phyloP scores from a whole-genome alignment of 2,888 invertebrate genomes.

The Platypus cylindrus region DNA sequence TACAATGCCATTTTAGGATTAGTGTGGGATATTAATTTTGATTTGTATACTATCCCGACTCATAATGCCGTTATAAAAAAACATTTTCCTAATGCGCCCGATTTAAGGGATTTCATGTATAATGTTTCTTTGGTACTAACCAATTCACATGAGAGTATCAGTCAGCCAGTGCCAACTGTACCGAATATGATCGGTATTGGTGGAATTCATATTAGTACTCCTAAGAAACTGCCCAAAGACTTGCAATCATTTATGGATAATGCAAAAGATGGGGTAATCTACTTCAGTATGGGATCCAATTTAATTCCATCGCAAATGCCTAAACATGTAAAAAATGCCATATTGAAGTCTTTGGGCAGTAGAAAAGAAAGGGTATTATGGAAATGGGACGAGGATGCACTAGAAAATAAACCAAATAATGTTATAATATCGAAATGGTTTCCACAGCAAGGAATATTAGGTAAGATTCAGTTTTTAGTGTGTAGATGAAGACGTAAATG shows the following conservation, averaged over 20 bases:
- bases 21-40: constrained; percentile 3
- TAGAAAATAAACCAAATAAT: constrained; percentile 43
- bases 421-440: constrained; percentile 50
- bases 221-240: constrained; percentile 27
- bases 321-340: constrained; percentile 36
- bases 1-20: constrained; percentile 34
- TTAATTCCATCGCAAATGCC: constrained; percentile 42
- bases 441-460: constrained; percentile 41
- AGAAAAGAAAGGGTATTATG: constrained; percentile 51
- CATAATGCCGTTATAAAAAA: constrained; percentile 20
- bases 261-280: constrained; percentile 40
- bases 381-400: constrained; percentile 51
- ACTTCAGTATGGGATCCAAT: constrained; percentile 47
- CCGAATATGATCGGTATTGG: constrained; percentile 44
- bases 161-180: constrained; percentile 30
- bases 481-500: constrained; percentile 41
- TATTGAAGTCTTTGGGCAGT: constrained; percentile 44
- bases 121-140: background rate
- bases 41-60: constrained; percentile 13
- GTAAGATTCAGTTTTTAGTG: constrained; percentile 34
- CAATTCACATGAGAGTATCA: constrained; percentile 1
- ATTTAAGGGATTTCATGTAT: too few relatives aligned
- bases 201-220: constrained; percentile 34
- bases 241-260: constrained; percentile 39
- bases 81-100: constrained; percentile 19